Percentiles rank a stretch among this genome's conserved stretches.
Evolutionary conservation across 2,888 invertebrate species (phyloP).

Genomic region (Drosophila limbata): DNA sequence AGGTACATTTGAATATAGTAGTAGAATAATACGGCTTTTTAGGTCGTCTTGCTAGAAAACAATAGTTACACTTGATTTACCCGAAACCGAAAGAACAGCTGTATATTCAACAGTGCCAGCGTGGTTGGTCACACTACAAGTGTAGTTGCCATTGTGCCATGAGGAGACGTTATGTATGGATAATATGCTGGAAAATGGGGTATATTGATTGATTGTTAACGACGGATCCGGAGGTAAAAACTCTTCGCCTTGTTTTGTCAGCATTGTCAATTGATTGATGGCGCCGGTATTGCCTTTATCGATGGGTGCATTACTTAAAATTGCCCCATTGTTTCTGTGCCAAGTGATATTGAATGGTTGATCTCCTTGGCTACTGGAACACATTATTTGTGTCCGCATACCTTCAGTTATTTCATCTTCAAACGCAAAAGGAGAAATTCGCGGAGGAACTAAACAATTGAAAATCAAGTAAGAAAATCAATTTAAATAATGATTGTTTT

Average conservation of each 20-base stretch:
- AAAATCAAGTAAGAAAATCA: conserved; percentile 31
- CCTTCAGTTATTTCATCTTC: conserved; percentile 92
- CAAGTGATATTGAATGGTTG: conserved; percentile 87
- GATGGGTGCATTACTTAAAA: conserved; percentile 70
- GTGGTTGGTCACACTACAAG: conserved; percentile 84
- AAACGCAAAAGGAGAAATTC: conserved; percentile 93
- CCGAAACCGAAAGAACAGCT: conserved; percentile 87
- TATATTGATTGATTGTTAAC: conserved; percentile 86
- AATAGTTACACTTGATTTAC: conserved; percentile 82
- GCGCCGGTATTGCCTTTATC: conserved; percentile 60
- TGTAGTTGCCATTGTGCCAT: conserved; percentile 86
- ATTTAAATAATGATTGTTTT: conserved; percentile 17
- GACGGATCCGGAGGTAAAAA: conserved; percentile 76
- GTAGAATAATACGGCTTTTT: conserved; percentile 34
- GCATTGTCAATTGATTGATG: conserved; percentile 21
- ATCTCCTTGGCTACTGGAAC: conserved; percentile 87
- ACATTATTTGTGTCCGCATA: conserved; percentile 90
- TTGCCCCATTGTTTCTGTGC: conserved; percentile 86
- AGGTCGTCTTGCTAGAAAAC: conserved; percentile 44
- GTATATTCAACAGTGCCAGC: conserved; percentile 86
- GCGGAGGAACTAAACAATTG: conserved; percentile 89
- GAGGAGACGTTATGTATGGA: conserved; percentile 86
- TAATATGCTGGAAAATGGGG: conserved; percentile 86
- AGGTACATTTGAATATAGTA: conserved; percentile 45
- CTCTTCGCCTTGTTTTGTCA: conserved; percentile 35